A percentile compares a stretch with the other conserved stretches of the same genome.
Conservation (phyloP, 2,888 invertebrate genomes). For the Melanotus villosus region DNA sequence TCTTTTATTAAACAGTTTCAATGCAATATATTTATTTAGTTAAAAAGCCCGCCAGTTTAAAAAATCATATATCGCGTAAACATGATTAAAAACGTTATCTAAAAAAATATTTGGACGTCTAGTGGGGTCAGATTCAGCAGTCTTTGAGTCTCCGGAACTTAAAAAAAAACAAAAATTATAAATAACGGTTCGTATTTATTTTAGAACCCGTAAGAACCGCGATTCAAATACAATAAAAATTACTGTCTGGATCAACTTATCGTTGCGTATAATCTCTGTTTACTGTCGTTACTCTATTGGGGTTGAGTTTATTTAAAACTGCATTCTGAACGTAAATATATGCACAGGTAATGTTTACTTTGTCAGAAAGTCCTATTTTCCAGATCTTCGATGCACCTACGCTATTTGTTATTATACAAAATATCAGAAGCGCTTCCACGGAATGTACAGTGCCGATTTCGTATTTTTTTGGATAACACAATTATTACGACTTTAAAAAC, state of each 20-base stretch:
- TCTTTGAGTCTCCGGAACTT: slow-evolving; percentile 23
- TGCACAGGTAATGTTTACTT: too few species aligned
- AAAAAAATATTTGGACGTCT: slow-evolving; percentile 26
- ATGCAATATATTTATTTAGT: too few species aligned
- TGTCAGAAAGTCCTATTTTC: too few species aligned
- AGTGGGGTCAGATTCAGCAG: slow-evolving; percentile 26
- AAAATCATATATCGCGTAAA: slow-evolving; percentile 31
- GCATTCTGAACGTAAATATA: neutral
- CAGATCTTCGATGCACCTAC: too few species aligned
- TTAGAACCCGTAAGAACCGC: too few species aligned
- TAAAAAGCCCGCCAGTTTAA: slow-evolving; percentile 30
- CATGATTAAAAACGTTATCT: slow-evolving; percentile 31
- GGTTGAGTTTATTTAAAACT: slow-evolving; percentile 7
- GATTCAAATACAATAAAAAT: slow-evolving; percentile 1
- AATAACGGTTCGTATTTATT: neutral
- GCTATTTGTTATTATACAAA: too few species aligned
- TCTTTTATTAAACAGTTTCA: neutral
- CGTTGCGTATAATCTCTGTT: neutral
- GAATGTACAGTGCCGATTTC: too few species aligned
- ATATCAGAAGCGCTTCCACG: too few species aligned
- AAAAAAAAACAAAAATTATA: neutral
- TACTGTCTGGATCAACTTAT: slow-evolving; percentile 18
- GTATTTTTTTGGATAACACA: too few species aligned
- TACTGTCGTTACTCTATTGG: neutral
- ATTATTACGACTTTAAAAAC: too few species aligned